phyloP scores from a whole-genome alignment of 2,888 invertebrate genomes.

The Mechanitis messenoides region DNA sequence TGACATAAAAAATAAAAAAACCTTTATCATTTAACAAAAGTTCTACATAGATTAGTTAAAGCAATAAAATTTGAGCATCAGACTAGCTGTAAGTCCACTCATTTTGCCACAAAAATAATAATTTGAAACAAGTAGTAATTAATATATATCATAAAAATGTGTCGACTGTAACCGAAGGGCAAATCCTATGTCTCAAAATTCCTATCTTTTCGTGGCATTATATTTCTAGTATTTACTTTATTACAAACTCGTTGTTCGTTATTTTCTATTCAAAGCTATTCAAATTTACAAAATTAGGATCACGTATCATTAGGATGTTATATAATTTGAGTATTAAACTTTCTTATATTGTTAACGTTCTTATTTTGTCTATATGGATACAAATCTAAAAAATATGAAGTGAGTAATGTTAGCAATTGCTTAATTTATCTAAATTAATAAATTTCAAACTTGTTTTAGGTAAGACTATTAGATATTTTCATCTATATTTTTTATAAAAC shows the following conservation, averaged over 20 bases:
- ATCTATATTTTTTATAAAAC: conserved; percentile 20
- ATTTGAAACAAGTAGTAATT: conserved; percentile 50
- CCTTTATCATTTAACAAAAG: conserved; percentile 44
- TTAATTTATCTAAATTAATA: conserved; percentile 7
- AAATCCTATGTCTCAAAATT: neutral
- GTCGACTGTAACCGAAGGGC: neutral
- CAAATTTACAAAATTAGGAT: neutral
- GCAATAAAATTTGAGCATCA: conserved; percentile 71
- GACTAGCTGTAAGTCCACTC: conserved; percentile 55
- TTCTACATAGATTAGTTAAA: conserved; percentile 54
- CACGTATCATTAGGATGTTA: neutral
- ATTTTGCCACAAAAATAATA: conserved; percentile 57
- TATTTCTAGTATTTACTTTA: neutral
- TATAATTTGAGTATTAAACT: too few species aligned
- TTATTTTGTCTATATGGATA: too few species aligned
- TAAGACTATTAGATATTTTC: conserved; percentile 39
- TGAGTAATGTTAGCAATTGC: too few species aligned
- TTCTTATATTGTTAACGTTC: too few species aligned
- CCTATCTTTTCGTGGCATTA: neutral
- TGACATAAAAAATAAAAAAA: conserved; percentile 45
- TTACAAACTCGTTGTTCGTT: conserved; percentile 2
- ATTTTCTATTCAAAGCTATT: neutral
- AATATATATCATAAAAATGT: conserved; percentile 1
- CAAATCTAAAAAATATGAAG: too few species aligned
- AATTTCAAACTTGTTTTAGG: conserved; percentile 47